Evolutionary conservation across 2,797 vertebrate species (phyloP), one percentile per base, ranked within the genome.

Genomic region (Ceyx erithaca): DNA sequence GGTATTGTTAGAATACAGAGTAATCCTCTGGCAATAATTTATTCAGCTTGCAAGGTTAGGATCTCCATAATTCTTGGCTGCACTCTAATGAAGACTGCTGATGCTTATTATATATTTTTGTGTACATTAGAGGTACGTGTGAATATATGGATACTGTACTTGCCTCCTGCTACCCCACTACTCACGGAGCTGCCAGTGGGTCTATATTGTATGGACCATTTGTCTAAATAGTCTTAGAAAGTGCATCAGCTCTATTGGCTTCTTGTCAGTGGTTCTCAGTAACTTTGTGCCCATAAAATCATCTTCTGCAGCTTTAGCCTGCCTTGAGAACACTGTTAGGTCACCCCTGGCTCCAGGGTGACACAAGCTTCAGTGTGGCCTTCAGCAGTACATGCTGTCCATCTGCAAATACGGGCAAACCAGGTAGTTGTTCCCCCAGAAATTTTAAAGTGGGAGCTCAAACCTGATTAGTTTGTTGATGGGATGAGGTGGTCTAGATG

Each of bases 1-100:
- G 95, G 93, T 96, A 95, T 95, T 97, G 95, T 95, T 95, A 80
- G 94, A 93, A 96, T 94, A 90, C 94, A 87, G 95, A 96, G 96
- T 97, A 95, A 95, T 95, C 89, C 94, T 76, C 76, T 45, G 73
- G 90, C 84, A 96, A 92, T 96, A 94, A 97, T 96, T 97, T 95
- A 96, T 96, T 92, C 17, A 2, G 63, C 95, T 91, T 85, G 89
- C 94, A 95, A 92, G 96, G 95, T 97, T 95, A 94, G 91, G 94
- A 95, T 96, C 95, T 93, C 95, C 95, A 96, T 97, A 97, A 97
- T 64, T 97, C 95, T 95, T 96, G 81, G 72, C 15, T 90, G 91
- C 89, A 94, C 85, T 91, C 78, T 94, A 92, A 94, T 95, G 93
- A 95, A 90, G 92, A 72, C 91, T 92, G 78, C 93, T 90, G 94